Evolutionary conservation across 2,797 vertebrate genomes (phyloP).

Genomic region (Sparidentex hasta): DNA sequence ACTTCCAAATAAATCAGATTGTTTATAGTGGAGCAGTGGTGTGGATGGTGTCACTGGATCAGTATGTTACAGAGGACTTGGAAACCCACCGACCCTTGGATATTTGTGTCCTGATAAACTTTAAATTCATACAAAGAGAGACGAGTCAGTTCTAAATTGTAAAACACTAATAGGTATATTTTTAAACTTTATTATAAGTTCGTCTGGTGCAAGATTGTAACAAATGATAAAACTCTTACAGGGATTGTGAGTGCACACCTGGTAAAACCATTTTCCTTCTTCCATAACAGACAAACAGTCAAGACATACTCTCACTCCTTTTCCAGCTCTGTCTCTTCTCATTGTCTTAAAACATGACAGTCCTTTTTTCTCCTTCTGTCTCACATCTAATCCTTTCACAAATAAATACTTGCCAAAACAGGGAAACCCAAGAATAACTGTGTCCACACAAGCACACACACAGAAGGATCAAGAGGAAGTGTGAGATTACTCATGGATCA

Average conservation of each 20-base stretch:
- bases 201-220: constrained; percentile 73
- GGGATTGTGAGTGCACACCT: constrained; percentile 47
- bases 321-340: constrained; percentile 15
- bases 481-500: constrained; percentile 36
- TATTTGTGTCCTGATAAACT: constrained; percentile 59
- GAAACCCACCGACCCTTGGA: constrained; percentile 8
- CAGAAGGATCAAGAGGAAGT: constrained; percentile 25
- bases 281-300: constrained; percentile 18
- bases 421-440: constrained; percentile 11
- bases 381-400: constrained; percentile 22
- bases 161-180: constrained; percentile 61
- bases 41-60: constrained; percentile 21
- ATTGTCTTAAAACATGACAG: constrained; percentile 30
- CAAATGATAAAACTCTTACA: constrained; percentile 66
- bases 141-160: constrained; percentile 43
- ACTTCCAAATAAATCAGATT: constrained; percentile 27
- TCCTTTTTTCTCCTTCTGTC: background rate
- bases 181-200: constrained; percentile 80
- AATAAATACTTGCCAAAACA: constrained; percentile 54
- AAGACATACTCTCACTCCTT: background rate
- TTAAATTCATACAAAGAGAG: constrained; percentile 38
- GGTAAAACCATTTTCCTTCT: constrained; percentile 48
- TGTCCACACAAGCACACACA: constrained; percentile 41
- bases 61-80: constrained; percentile 28
- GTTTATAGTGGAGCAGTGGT: constrained; percentile 11